Evolutionary conservation across 2,113 vertebrate species (phyloP), one percentile per base, ranked within the genome.

Genomic region (Poeciliopsis turrubarensis): DNA sequence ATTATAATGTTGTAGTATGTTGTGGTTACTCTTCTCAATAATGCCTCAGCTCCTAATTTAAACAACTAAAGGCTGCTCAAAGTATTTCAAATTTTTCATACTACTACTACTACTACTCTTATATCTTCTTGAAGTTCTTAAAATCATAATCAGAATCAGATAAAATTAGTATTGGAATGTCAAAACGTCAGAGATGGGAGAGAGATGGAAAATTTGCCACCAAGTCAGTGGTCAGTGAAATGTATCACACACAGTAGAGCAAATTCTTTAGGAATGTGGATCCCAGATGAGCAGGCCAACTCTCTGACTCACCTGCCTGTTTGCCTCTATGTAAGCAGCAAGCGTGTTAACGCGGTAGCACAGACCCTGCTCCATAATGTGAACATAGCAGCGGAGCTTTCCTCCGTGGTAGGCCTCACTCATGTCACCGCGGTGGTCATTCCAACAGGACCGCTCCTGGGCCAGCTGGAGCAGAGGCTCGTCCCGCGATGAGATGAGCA

Each of bases 291-390:
- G n/a, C 31, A 14, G 25, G 4, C 0, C 30, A 0, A 37, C 17
- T 10, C 57, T 70, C 6, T 2, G 27, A 72, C 96, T 95, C 83
- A 99, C 98, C 95, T 96, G 95, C 75, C 96, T 93, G 90, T 99
- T 99, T 54, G 97, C 97, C 84, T 99, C 98, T 69, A 99, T 96
- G 80, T 98, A 99, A 54, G 96, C 94, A 9, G 96, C 96, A 12
- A 99, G 92, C 4, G 96, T 98, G 87, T 96, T 99, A 78, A 97
- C 96, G 32, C 98, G 95, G 91, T 86, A 98, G 89, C 98, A 99
- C 65, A 98, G 90, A 15, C 97, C 96, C 54, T 96, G 95, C 68
- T 96, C 96, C 95, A 97, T 96, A 72, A 99, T 94, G 81, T 99
- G 97, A 72, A 98, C 96, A 1, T 98, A 99, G 90, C 98, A 99